Percentiles rank a stretch among this genome's conserved stretches.
Evolutionary conservation across 2,888 invertebrate genomes (phyloP).

Genomic region (Caenorhabditis sp.): DNA sequence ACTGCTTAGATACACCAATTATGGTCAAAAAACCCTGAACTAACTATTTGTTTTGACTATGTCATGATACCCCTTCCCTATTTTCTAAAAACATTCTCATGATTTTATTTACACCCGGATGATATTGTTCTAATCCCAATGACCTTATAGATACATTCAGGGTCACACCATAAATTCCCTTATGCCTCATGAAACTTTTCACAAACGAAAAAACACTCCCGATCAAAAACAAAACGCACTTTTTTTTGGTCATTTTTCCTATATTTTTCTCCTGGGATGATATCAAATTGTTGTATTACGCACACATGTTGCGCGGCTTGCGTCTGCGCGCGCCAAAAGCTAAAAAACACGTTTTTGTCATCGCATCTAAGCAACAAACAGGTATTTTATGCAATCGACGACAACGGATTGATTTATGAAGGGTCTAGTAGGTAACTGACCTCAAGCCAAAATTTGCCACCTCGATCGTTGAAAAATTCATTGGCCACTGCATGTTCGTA

Average conservation of each 20-base stretch:
- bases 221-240: no score
- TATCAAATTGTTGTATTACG: neutral
- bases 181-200: no score
- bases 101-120: no score
- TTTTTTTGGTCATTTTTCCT: neutral
- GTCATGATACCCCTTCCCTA: no score
- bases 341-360: neutral
- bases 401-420: neutral
- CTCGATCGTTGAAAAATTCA: conserved; percentile 62
- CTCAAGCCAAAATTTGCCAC: conserved; percentile 65
- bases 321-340: neutral
- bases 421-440: conserved; percentile 20
- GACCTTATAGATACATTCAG: no score
- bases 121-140: no score
- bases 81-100: no score
- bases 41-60: no score
- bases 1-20: no score
- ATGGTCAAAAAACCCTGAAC: no score
- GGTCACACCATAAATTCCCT: no score
- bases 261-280: neutral
- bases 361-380: neutral
- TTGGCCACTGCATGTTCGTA: conserved; percentile 60
- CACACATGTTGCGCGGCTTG: neutral
- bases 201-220: no score
- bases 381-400: conserved; percentile 5